These are phyloP conservation scores for Uropetala carovei DNA, from an alignment of 2,888 invertebrate genomes.

Conservation along the genomic window DNA sequence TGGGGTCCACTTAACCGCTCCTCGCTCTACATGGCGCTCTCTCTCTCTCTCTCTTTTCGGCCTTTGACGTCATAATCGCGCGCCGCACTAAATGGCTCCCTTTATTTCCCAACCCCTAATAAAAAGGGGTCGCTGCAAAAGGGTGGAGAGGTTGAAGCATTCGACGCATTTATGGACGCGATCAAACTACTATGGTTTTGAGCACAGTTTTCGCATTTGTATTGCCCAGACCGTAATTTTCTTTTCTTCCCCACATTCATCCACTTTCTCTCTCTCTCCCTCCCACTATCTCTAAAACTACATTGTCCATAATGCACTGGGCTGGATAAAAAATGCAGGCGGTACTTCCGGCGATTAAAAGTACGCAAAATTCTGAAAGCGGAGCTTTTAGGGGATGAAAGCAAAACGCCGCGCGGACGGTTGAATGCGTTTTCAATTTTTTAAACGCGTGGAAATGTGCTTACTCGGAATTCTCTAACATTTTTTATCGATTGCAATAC, in stretches of 20 bases:
- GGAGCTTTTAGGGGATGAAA: constrained; percentile 45
- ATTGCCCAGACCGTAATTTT: constrained; percentile 40
- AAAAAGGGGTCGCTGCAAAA: neutral
- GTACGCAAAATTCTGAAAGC: constrained; percentile 58
- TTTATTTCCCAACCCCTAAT: constrained; percentile 30
- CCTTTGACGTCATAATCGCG: constrained; percentile 46
- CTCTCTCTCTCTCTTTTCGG: neutral
- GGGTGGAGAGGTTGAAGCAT: neutral
- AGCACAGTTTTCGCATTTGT: constrained; percentile 56
- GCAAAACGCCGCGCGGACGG: constrained; percentile 36
- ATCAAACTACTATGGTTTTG: constrained; percentile 48
- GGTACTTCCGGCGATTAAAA: constrained; percentile 62
- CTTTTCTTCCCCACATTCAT: constrained; percentile 25
- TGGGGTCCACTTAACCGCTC: neutral
- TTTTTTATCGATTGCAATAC: constrained; percentile 3
- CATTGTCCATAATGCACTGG: constrained; percentile 48
- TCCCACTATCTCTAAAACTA: constrained; percentile 48
- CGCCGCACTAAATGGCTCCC: constrained; percentile 31
- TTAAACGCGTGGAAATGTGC: constrained; percentile 6
- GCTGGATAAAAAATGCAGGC: neutral
- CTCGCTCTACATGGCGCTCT: constrained; percentile 4
- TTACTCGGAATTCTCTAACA: neutral
- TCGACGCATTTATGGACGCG: constrained; percentile 47
- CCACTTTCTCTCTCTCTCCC: constrained; percentile 11
- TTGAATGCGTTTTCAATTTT: constrained; percentile 38